Percentiles rank a stretch among this genome's conserved stretches.
These are phyloP conservation scores for Lasioglossum zephyrum DNA, from an alignment of 2,888 invertebrate genomes.

Conservation along the genomic window DNA sequence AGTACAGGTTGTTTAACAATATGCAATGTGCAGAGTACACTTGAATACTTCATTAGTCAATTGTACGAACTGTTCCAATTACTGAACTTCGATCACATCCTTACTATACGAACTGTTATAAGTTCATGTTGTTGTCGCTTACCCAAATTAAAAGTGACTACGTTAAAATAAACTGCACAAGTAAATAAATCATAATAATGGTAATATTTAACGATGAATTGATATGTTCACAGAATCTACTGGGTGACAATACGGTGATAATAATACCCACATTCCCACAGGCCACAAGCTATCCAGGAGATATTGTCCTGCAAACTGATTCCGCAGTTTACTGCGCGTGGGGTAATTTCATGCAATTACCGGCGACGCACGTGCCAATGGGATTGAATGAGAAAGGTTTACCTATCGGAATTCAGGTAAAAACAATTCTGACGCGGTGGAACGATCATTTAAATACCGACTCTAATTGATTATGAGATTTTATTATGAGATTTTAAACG, in stretches of 20 bases:
- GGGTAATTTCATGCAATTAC: conserved; percentile 90
- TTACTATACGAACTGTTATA: no score
- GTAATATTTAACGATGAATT: background rate
- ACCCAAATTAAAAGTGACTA: no score
- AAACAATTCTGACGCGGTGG: background rate
- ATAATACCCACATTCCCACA: conserved; percentile 85
- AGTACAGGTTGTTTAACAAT: background rate
- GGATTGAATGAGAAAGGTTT: conserved; percentile 88
- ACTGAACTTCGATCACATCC: no score
- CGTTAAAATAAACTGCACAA: no score
- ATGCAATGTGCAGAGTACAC: background rate
- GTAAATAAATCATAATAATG: background rate
- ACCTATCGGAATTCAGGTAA: conserved; percentile 91
- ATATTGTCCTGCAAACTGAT: conserved; percentile 86
- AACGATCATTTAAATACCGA: background rate
- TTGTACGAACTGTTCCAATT: no score
- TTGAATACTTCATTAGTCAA: background rate
- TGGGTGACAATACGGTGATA: conserved; percentile 86
- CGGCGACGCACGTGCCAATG: conserved; percentile 90
- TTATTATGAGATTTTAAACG: no score
- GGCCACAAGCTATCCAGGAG: conserved; percentile 84
- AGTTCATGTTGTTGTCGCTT: no score
- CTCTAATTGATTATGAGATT: background rate
- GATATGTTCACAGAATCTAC: conserved; percentile 29
- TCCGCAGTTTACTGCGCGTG: conserved; percentile 88